Evolutionary conservation across 2,113 vertebrate genomes (phyloP).

Genomic region (Grus americana): DNA sequence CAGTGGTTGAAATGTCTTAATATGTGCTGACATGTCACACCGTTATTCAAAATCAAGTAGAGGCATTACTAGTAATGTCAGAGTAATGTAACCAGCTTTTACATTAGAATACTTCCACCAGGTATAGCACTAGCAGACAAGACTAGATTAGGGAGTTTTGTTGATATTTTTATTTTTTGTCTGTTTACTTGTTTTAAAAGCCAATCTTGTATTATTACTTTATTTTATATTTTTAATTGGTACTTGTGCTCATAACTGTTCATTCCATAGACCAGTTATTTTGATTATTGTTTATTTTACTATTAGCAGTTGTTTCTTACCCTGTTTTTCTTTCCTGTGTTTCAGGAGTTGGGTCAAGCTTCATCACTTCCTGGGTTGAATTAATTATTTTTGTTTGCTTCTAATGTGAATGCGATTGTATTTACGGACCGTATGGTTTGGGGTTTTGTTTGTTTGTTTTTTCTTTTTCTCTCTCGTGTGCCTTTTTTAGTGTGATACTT

Average conservation of each 20-base stretch:
- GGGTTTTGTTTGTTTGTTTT: too few species aligned
- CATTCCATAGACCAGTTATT: not conserved
- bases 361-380: not conserved
- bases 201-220: not conserved
- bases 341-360: not conserved
- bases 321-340: not conserved
- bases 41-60: not conserved
- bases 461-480: not conserved
- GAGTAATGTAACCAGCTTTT: not conserved
- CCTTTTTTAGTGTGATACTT: not conserved
- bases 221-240: not conserved
- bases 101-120: not conserved
- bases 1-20: not conserved
- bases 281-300: not conserved
- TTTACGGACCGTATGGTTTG: not conserved
- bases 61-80: not conserved
- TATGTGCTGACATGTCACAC: not conserved
- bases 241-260: not conserved
- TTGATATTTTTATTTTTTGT: not conserved
- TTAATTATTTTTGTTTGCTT: not conserved
- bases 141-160: not conserved
- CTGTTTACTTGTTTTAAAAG: not conserved
- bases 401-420: not conserved
- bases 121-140: not conserved
- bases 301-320: not conserved